Base-by-base conservation (phyloP, 2,888 invertebrate species). In the Chydorus sphaericus region DNA sequence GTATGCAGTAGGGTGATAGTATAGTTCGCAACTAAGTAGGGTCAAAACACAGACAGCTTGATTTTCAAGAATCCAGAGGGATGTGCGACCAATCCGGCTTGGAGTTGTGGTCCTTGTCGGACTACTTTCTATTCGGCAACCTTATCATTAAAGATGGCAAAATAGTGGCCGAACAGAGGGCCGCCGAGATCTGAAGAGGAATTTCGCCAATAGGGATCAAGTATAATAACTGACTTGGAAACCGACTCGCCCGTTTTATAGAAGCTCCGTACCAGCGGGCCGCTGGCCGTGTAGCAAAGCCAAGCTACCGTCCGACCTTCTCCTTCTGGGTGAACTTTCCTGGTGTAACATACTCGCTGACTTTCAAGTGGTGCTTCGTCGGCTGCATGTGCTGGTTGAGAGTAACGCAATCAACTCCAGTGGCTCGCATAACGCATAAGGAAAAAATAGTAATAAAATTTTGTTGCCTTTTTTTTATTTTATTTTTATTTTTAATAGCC, bases 351-450 rank as follows among this genome's bases (percentile, higher is more conserved):
- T 97, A 99, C 69, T 98, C 97, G 44, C 83, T 82, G 0, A 94
- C 77, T 73, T 88, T 90, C 28, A 98, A 74, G 70, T 98, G 98
- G 8, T 85, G 77, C 66, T 92, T 96, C 0, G 97, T 98, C 0
- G 98, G 98, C 69, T 99, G 98, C 96, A 99, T 98, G 71, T 99
- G 99, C 67, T 98, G 98, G 0, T 98, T 98, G 5, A 98, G 74
- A 0, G 98, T 98, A 0, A 99, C 70, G 68, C 96, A 96, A 70
- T 97, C 97, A 0, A 99, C 97, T 33, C 83, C 86, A 1, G 75
- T 80, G 28, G 73, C 71, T 56, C 85, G 78, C 49, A 96, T 73
- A 73, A 96, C 94, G 82, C 69, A 3, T 65, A 62, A 54, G 57
- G 48, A 44, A 18, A 8, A 36, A 48, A 57, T 28, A 54, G 23